Conservation (phyloP, 2,888 invertebrate species). For the Oscheius sp. region DNA sequence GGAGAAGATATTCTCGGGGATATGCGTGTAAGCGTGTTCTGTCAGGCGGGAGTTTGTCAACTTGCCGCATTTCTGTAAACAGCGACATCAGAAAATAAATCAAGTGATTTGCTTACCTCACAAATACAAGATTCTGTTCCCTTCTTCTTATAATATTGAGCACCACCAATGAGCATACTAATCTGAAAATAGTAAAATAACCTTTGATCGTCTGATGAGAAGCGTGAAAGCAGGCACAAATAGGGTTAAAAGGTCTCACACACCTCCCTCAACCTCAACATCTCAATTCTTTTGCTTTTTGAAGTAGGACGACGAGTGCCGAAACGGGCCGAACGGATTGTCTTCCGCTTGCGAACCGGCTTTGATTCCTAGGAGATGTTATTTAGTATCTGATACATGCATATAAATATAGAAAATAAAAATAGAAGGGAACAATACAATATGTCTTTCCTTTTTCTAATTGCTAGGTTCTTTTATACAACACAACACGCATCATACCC, state of each 20-base stretch:
- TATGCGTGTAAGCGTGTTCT: conserved; percentile 69
- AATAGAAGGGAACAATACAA: too few relatives aligned
- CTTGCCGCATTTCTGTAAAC: conserved; percentile 61
- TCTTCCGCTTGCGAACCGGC: conserved; percentile 30
- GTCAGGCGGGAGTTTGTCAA: conserved; percentile 57
- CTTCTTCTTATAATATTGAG: conserved; percentile 70
- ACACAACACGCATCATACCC: conserved; percentile 21
- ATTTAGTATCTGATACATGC: conserved; percentile 7
- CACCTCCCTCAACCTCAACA: conserved; percentile 64
- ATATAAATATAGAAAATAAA: too few relatives aligned
- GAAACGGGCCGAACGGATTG: conserved; percentile 46
- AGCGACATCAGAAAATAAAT: background rate
- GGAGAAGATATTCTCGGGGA: conserved; percentile 60
- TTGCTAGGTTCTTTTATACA: background rate
- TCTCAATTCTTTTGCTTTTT: conserved; percentile 58
- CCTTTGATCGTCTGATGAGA: background rate
- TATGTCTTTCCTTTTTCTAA: background rate
- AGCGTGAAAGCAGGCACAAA: conserved; percentile 25
- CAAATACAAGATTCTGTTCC: conserved; percentile 64
- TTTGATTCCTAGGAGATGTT: conserved; percentile 33
- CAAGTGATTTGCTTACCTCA: conserved; percentile 42
- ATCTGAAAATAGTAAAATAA: conserved; percentile 18
- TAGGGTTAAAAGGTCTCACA: conserved; percentile 33
- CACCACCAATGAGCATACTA: conserved; percentile 67
- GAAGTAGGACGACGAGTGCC: conserved; percentile 58